Evolutionary conservation across 1,140 invertebrate genomes (phyloP).

Genomic region (Diorhabda carinulata): DNA sequence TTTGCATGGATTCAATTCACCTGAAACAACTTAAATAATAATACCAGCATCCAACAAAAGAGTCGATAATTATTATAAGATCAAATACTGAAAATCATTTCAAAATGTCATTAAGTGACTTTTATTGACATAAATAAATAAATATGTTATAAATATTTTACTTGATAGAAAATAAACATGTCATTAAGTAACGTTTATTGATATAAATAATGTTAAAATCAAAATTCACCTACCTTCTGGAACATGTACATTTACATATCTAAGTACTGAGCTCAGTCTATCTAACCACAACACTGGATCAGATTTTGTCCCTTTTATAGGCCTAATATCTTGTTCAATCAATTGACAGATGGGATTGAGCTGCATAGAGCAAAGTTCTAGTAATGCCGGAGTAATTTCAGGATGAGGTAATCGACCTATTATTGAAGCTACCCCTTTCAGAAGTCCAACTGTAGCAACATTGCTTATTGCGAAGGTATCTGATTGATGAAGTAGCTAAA

Average conservation of each 20-base stretch:
- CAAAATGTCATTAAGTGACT: too few species aligned
- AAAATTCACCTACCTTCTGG: slow-evolving; percentile 33
- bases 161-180: too few species aligned
- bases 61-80: too few species aligned
- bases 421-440: slow-evolving; percentile 49
- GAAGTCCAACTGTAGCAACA: slow-evolving; percentile 74
- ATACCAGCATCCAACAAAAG: too few species aligned
- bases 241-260: slow-evolving; percentile 56
- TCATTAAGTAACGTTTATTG: too few species aligned
- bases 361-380: slow-evolving; percentile 75
- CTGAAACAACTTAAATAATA: slow-evolving; percentile 41
- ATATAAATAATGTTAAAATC: neutral
- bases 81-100: too few species aligned
- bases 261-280: slow-evolving; percentile 84
- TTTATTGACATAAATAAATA: too few species aligned
- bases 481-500: slow-evolving; percentile 70
- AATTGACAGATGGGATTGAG: slow-evolving; percentile 62
- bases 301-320: slow-evolving; percentile 51
- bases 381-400: slow-evolving; percentile 67
- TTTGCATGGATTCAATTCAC: slow-evolving; percentile 74
- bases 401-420: slow-evolving; percentile 55
- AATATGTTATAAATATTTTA: too few species aligned
- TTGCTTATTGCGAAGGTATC: slow-evolving; percentile 77
- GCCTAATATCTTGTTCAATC: slow-evolving; percentile 50
- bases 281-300: slow-evolving; percentile 94